These are phyloP conservation scores for Lycaena phlaeas DNA, from an alignment of 2,888 invertebrate genomes.

Conservation along the genomic window DNA sequence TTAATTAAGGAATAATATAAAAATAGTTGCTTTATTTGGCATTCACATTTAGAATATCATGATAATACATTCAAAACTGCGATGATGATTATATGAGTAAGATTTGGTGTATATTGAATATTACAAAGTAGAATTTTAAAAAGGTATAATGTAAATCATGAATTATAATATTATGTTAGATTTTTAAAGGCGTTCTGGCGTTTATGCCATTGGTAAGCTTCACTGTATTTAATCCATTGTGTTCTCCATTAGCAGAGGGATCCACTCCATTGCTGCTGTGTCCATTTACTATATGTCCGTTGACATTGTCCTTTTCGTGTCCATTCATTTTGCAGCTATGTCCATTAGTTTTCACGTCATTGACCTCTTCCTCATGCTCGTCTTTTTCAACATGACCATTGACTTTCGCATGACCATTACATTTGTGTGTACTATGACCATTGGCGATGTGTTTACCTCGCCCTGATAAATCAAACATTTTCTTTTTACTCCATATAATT, in stretches of 20 bases:
- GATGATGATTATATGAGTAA: constrained; percentile 25
- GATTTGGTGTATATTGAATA: constrained; percentile 41
- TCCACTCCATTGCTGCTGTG: constrained; percentile 25
- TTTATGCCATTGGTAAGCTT: constrained; percentile 14
- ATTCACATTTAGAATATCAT: constrained; percentile 30
- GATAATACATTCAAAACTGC: constrained; percentile 1
- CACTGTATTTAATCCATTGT: constrained; percentile 24
- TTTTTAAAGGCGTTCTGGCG: constrained; percentile 53
- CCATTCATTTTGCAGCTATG: constrained; percentile 8
- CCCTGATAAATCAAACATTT: constrained; percentile 56
- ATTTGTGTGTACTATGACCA: constrained; percentile 29
- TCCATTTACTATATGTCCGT: constrained; percentile 26
- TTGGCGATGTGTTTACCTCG: constrained; percentile 34
- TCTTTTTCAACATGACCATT: constrained; percentile 20
- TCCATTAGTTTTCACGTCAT: constrained; percentile 26
- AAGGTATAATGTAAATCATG: constrained; percentile 39
- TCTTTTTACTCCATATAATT: constrained; percentile 34
- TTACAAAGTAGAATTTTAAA: constrained; percentile 56
- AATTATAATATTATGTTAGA: constrained; percentile 24
- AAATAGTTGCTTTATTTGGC: constrained; percentile 66
- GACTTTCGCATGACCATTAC: constrained; percentile 25
- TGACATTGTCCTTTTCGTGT: constrained; percentile 15
- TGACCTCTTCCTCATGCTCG: neutral
- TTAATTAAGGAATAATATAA: constrained; percentile 55
- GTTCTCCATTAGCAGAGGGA: constrained; percentile 30